Base-by-base conservation (phyloP, 2,113 vertebrate species). In the Sterna hirundo region DNA sequence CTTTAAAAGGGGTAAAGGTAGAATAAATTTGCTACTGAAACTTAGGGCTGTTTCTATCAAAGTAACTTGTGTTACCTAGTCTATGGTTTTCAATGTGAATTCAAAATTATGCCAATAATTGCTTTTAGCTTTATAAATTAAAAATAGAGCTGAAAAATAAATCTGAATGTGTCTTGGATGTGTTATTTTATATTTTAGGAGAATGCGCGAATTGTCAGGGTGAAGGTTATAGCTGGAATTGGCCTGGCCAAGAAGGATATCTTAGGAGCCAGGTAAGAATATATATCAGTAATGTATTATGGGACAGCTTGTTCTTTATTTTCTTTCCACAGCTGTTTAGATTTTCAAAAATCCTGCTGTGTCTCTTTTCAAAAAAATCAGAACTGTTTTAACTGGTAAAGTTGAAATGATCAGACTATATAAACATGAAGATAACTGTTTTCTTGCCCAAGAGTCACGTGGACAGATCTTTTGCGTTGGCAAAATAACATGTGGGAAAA, bases 211-310 rank as follows among this genome's bases (percentile, higher is more conserved):
- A 97, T 99, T 90, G 98, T 99, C 38, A 98, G 98, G 91, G 98
- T 99, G 69, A 99, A 99, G 97, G 97, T 99, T 70, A 98, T 99
- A 84, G 98, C 98, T 97, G 99, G 99, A 94, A 99, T 99, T 90
- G 98, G 98, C 55, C 97, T 99, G 90, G 99, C 99, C 78, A 99
- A 99, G 98, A 99, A 99, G 97, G 99, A 99, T 89, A 98, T 99
- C 88, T 97, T 99, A 78, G 99, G 99, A 96, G 98, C 99, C 92
- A 99, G 99, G 99, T 99, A 97, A 98, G 98, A 95, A 52, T 76
- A 13, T 29, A 14, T 44, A 9, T 66, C 4, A 2, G 47, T 70
- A 42, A 69, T 55, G 7, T 78, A 30, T 66, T 91, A 61, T 54
- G 52, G 13, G 11, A 17, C 34, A 84, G 38, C 18, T 95, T 21